A percentile compares a stretch with the other conserved stretches of the same genome.
Conservation (phyloP, 2,888 invertebrate species). For the Cremastobaeus sp. region DNA sequence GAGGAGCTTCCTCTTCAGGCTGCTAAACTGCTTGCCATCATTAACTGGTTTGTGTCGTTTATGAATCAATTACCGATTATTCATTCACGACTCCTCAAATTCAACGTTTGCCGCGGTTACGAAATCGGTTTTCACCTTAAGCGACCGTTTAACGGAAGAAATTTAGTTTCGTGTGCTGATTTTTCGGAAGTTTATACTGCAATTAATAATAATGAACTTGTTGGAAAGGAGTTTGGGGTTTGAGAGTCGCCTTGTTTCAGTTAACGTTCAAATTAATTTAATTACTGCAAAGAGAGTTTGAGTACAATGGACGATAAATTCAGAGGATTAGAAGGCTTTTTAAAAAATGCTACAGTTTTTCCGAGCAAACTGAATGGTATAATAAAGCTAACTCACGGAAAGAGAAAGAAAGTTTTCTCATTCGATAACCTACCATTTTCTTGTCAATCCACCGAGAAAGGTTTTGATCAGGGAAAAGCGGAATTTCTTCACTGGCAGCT, state of each 20-base stretch:
- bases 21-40: slow-evolving; percentile 19
- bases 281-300: too few species aligned
- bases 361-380: not conserved
- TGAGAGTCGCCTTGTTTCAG: too few species aligned
- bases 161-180: too few species aligned
- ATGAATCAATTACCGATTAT: slow-evolving; percentile 37
- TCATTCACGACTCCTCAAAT: slow-evolving; percentile 8
- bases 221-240: too few species aligned
- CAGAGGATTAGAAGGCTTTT: too few species aligned
- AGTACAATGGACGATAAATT: too few species aligned
- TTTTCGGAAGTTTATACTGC: too few species aligned
- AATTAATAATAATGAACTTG: too few species aligned
- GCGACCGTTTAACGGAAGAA: too few species aligned
- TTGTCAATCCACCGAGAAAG: slow-evolving; percentile 6
- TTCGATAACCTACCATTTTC: slow-evolving; percentile 21
- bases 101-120: slow-evolving; percentile 11
- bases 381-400: slow-evolving; percentile 22
- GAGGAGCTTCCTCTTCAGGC: slow-evolving; percentile 31
- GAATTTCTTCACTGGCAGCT: too few species aligned
- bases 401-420: slow-evolving; percentile 35
- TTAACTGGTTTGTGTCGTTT: slow-evolving; percentile 37
- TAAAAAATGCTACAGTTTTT: not conserved
- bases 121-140: slow-evolving; percentile 25
- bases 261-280: too few species aligned
- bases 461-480: not conserved